These are phyloP conservation scores for Palloptera scutellata DNA, from an alignment of 2,888 invertebrate genomes.

Conservation along the genomic window DNA sequence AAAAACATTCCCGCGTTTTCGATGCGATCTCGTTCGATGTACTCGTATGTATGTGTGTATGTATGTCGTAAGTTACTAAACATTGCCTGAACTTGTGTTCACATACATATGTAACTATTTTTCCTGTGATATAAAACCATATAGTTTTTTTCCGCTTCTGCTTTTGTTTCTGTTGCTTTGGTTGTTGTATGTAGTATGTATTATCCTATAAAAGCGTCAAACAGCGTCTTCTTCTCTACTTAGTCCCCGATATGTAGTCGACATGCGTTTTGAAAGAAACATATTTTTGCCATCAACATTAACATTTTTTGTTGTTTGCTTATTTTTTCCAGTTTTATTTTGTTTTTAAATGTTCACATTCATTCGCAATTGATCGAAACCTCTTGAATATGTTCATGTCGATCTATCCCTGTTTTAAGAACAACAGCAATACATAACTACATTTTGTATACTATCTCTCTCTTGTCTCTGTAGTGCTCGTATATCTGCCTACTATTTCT, in stretches of 20 bases:
- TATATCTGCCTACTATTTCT: background rate
- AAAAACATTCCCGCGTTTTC: background rate
- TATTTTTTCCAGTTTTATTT: too few species aligned
- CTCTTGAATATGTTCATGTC: background rate
- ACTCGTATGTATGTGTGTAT: too few species aligned
- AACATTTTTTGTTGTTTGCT: too few species aligned
- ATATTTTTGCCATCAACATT: constrained; percentile 13
- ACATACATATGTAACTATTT: background rate
- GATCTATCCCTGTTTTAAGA: background rate
- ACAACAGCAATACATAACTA: too few species aligned
- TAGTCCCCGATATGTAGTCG: too few species aligned
- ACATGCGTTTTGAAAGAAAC: background rate
- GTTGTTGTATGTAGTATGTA: too few species aligned
- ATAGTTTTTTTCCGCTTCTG: background rate
- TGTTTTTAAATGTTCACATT: too few species aligned
- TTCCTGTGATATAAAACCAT: background rate
- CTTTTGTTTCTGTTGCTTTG: background rate
- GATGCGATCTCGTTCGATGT: background rate
- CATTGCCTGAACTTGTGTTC: background rate
- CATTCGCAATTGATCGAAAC: too few species aligned
- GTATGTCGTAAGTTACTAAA: background rate
- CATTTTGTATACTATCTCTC: background rate
- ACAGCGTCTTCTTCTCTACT: too few species aligned
- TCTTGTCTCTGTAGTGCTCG: background rate
- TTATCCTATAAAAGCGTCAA: too few species aligned